phyloP scores from a whole-genome alignment of 2,113 vertebrate species.

The Tachuris rubrigastra region DNA sequence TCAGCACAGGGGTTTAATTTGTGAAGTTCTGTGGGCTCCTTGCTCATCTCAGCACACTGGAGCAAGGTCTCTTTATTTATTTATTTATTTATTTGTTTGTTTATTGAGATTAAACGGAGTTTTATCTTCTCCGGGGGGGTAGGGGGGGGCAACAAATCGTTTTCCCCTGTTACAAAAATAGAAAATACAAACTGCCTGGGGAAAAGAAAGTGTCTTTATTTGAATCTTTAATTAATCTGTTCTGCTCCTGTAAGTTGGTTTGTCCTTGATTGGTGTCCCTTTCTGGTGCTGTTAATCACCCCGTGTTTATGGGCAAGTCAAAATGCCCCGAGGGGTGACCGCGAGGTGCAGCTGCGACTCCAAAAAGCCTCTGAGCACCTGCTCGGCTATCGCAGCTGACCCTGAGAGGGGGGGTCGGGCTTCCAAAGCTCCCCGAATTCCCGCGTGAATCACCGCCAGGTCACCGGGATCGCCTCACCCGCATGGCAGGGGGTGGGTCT shows the following conservation, averaged over 20 bases:
- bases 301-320: background rate
- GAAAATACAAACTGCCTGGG: background rate
- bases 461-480: background rate
- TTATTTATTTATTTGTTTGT: background rate
- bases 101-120: background rate
- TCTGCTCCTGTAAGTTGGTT: background rate
- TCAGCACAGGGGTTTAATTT: background rate
- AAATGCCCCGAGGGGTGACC: no score
- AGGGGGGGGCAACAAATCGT: background rate
- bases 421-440: background rate
- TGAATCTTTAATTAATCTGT: background rate
- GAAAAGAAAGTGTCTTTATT: background rate
- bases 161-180: background rate
- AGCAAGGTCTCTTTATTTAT: background rate
- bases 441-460: background rate
- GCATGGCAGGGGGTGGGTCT: background rate
- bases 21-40: background rate
- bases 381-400: background rate
- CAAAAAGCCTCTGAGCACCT: background rate
- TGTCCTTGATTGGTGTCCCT: accelerated
- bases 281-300: background rate
- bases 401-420: background rate
- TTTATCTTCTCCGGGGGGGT: background rate
- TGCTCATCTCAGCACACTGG: background rate
- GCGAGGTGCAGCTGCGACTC: background rate